Evolutionary conservation across 2,888 invertebrate genomes (phyloP).

Genomic region (Callosobruchus maculatus): DNA sequence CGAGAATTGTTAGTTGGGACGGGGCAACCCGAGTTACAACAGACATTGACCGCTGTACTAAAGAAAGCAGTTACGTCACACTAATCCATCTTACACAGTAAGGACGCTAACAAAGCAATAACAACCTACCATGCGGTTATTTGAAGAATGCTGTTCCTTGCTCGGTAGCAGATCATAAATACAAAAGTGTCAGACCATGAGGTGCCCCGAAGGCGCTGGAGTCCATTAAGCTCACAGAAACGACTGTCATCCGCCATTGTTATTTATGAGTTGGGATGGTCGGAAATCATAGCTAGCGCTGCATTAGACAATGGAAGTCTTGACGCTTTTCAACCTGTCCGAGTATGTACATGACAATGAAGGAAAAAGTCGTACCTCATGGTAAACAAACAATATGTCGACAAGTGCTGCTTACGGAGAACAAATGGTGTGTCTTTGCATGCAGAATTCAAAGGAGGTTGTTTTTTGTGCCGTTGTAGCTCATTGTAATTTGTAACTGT

Average conservation of each 20-base stretch:
- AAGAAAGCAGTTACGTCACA: background rate
- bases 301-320: background rate
- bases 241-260: background rate
- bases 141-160: background rate
- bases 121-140: background rate
- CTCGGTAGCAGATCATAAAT: background rate
- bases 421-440: background rate
- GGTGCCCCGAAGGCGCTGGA: background rate
- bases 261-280: background rate
- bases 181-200: background rate
- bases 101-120: background rate
- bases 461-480: background rate
- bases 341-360: background rate
- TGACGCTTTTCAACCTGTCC: background rate
- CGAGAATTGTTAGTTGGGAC: no score
- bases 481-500: no score
- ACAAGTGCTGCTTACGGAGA: background rate
- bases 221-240: background rate
- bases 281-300: background rate
- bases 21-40: no score
- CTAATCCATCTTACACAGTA: background rate
- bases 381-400: background rate
- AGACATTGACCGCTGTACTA: no score
- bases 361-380: background rate
- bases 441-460: background rate